Evolutionary conservation across 1,140 invertebrate species (phyloP).

Genomic region (Habropoda laboriosa): DNA sequence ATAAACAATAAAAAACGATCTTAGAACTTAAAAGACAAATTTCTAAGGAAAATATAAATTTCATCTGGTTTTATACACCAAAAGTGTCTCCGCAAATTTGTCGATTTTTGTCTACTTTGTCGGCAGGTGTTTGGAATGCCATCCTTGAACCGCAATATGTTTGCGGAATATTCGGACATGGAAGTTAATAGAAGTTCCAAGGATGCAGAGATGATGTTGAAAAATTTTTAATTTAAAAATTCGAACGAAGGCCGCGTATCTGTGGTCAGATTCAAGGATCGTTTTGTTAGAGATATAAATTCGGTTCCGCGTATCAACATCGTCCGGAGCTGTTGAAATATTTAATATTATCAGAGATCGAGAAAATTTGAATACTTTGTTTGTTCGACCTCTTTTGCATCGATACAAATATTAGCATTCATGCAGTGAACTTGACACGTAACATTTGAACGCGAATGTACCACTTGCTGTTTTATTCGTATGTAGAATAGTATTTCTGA

Average conservation of each 20-base stretch:
- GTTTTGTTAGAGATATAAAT: neutral
- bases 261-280: neutral
- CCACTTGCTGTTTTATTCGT: no score
- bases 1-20: no score
- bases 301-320: neutral
- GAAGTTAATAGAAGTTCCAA: slow-evolving; percentile 3
- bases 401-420: neutral
- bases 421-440: neutral
- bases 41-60: neutral
- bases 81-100: neutral
- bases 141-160: neutral
- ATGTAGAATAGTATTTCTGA: neutral
- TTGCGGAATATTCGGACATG: slow-evolving; percentile 4
- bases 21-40: no score
- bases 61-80: neutral
- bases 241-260: neutral
- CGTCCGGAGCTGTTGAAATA: neutral
- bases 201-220: neutral
- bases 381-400: neutral
- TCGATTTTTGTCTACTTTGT: slow-evolving; percentile 3
- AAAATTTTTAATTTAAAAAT: slow-evolving; percentile 31
- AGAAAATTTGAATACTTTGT: neutral
- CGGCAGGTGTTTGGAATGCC: neutral
- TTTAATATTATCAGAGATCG: neutral
- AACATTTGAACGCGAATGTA: neutral